Percentiles rank a stretch among this genome's conserved stretches.
phyloP scores from a whole-genome alignment of 2,888 invertebrate species.

The Tipula vernalis region DNA sequence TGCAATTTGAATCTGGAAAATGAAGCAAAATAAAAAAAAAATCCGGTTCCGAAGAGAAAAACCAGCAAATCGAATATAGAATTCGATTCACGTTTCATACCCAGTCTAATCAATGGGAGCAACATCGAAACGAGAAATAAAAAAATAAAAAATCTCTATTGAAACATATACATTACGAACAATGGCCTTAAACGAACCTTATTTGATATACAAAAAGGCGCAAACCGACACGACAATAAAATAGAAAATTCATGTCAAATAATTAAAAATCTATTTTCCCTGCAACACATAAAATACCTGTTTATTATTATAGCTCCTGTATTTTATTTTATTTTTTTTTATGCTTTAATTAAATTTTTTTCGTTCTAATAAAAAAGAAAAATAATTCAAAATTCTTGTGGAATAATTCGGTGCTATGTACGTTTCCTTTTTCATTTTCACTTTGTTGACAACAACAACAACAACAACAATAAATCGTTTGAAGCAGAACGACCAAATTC shows the following conservation, averaged over 20 bases:
- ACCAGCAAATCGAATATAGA: neutral
- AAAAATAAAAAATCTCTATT: neutral
- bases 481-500: neutral
- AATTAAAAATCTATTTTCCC: conserved; percentile 4
- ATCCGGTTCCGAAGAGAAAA: neutral
- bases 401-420: neutral
- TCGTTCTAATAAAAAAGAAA: neutral
- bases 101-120: neutral
- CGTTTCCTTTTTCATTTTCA: neutral
- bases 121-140: neutral
- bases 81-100: neutral
- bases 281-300: neutral
- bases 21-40: neutral
- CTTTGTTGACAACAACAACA: neutral
- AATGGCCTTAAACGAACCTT: neutral
- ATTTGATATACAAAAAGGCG: neutral
- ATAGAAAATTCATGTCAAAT: neutral
- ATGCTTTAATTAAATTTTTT: neutral
- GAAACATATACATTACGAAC: neutral
- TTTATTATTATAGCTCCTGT: neutral
- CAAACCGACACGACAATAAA: neutral
- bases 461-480: neutral
- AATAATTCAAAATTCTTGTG: neutral
- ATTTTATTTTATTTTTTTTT: neutral
- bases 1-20: neutral